phyloP scores from a whole-genome alignment of 2,113 vertebrate species.

The Cercocebus atys region DNA sequence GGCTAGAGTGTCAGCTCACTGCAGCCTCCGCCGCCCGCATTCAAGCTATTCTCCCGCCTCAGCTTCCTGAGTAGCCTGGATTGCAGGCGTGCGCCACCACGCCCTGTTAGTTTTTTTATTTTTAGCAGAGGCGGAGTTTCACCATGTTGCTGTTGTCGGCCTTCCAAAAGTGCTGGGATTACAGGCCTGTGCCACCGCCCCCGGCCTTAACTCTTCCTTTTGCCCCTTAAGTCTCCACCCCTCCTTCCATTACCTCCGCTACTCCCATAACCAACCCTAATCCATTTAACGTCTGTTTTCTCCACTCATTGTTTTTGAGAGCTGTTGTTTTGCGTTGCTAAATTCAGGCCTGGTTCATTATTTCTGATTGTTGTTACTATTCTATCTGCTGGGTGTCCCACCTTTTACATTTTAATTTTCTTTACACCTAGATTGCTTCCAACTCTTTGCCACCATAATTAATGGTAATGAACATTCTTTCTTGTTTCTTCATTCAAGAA shows the following conservation, averaged over 20 bases:
- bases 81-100: too few species aligned
- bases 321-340: neutral
- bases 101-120: too few species aligned
- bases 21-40: too few species aligned
- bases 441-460: neutral
- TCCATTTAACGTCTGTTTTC: neutral
- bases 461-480: neutral
- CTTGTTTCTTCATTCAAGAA: neutral
- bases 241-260: neutral
- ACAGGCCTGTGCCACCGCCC: too few species aligned
- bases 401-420: neutral
- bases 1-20: too few species aligned
- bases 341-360: neutral
- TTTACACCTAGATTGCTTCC: neutral
- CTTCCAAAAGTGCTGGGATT: too few species aligned
- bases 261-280: neutral
- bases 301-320: neutral
- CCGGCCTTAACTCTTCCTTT: too few species aligned
- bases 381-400: neutral
- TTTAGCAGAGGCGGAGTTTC: too few species aligned
- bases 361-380: neutral
- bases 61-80: too few species aligned
- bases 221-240: neutral
- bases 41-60: too few species aligned
- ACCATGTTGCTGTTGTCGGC: too few species aligned